phyloP scores from a whole-genome alignment of 2,888 invertebrate species.

The Tryphoninae sp. region DNA sequence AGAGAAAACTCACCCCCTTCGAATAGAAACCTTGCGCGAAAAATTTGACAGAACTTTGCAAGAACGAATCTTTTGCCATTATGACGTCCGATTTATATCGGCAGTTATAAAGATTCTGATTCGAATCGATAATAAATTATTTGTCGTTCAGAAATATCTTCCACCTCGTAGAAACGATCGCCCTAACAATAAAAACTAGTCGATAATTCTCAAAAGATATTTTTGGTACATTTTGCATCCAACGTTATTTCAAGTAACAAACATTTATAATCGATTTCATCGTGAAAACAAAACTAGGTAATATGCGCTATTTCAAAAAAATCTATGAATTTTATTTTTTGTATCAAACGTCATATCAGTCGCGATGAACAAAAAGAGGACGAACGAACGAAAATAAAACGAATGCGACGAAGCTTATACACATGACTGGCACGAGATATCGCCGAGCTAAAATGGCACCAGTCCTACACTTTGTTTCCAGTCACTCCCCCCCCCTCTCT shows the following conservation, averaged over 20 bases:
- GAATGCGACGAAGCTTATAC: not conserved
- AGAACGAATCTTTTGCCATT: not conserved
- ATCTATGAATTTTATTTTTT: not conserved
- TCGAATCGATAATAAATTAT: not conserved
- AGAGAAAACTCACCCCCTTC: not conserved
- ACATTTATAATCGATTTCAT: no score
- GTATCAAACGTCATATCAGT: slow-evolving; percentile 22
- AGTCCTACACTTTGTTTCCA: slow-evolving; percentile 51
- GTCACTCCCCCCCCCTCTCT: no score
- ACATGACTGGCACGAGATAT: slow-evolving; percentile 16
- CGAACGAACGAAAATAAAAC: not conserved
- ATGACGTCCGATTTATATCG: not conserved
- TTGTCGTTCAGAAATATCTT: not conserved
- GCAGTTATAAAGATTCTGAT: not conserved
- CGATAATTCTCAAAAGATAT: no score
- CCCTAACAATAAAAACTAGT: no score
- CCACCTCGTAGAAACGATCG: no score
- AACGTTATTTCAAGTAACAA: no score
- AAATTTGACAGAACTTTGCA: slow-evolving; percentile 5
- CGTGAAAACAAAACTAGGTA: no score
- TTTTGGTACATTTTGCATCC: no score
- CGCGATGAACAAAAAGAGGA: not conserved
- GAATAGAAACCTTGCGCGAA: not conserved
- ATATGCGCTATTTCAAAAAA: not conserved
- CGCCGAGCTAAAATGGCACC: slow-evolving; percentile 37